These are phyloP conservation scores for Mobula birostris DNA, from an alignment of 2,113 vertebrate species.

Conservation along the genomic window DNA sequence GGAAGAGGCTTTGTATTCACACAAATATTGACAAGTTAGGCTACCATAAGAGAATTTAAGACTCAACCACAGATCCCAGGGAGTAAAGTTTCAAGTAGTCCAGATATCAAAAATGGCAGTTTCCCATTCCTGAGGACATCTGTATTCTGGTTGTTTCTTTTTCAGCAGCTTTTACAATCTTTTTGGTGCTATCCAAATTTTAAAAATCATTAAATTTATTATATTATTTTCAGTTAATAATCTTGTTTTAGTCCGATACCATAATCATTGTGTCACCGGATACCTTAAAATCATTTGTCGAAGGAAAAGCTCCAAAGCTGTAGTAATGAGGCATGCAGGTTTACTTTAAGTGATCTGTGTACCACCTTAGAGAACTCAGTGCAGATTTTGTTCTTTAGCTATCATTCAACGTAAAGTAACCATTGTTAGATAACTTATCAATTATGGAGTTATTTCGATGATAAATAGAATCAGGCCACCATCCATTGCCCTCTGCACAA, in stretches of 20 bases:
- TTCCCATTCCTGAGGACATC: neutral
- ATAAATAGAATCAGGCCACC: neutral
- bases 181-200: neutral
- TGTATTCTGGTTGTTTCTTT: neutral
- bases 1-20: neutral
- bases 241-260: neutral
- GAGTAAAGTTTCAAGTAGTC: neutral
- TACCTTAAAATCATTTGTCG: neutral
- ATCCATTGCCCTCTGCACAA: neutral
- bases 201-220: neutral
- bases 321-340: neutral
- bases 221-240: too few species aligned
- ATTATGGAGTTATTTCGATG: neutral
- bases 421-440: neutral
- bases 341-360: neutral
- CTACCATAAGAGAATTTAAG: too few species aligned
- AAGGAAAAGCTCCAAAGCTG: neutral
- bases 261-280: neutral
- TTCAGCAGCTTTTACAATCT: neutral
- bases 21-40: neutral
- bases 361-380: neutral
- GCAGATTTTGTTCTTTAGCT: neutral
- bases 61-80: neutral
- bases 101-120: neutral
- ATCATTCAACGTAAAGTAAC: too few species aligned